A percentile compares a stretch with the other conserved stretches of the same genome.
These are phyloP conservation scores for Echiichthys vipera DNA, from an alignment of 2,797 vertebrate species.

Conservation along the genomic window DNA sequence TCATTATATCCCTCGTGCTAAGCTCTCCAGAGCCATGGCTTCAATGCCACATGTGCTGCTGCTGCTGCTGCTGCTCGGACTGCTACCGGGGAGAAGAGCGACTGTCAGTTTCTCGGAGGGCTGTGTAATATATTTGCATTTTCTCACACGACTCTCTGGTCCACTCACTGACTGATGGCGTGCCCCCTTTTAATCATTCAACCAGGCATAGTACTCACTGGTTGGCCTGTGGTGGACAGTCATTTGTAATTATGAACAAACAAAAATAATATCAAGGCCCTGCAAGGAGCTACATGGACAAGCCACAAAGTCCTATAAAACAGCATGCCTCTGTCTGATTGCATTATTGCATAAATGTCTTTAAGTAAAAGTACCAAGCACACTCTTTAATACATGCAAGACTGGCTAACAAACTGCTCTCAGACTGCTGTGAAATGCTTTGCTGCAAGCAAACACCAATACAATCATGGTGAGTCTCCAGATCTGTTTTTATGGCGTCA, in stretches of 20 bases:
- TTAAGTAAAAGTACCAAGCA: conserved; percentile 21
- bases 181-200: conserved; percentile 60
- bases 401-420: conserved; percentile 2
- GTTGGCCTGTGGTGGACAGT: conserved; percentile 13
- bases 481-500: not conserved
- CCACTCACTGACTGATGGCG: conserved; percentile 38
- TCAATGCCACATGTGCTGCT: conserved; percentile 46
- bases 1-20: conserved; percentile 46
- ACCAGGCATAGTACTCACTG: conserved; percentile 13
- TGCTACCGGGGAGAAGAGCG: conserved; percentile 27
- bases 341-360: conserved; percentile 16
- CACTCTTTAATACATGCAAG: conserved; percentile 10
- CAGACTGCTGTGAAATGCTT: not conserved
- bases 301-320: not conserved
- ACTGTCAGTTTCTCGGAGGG: conserved; percentile 33
- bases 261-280: conserved; percentile 1
- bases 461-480: not conserved
- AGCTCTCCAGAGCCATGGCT: conserved; percentile 47
- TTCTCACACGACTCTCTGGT: conserved; percentile 56
- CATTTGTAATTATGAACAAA: conserved; percentile 20
- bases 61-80: conserved; percentile 45
- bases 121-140: conserved; percentile 59
- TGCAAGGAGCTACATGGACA: not conserved
- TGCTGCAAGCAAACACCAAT: conserved; percentile 7
- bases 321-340: not conserved